Percentiles rank a stretch among this genome's conserved stretches.
phyloP scores from a whole-genome alignment of 2,888 invertebrate genomes.

The Physocephala rufipes region DNA sequence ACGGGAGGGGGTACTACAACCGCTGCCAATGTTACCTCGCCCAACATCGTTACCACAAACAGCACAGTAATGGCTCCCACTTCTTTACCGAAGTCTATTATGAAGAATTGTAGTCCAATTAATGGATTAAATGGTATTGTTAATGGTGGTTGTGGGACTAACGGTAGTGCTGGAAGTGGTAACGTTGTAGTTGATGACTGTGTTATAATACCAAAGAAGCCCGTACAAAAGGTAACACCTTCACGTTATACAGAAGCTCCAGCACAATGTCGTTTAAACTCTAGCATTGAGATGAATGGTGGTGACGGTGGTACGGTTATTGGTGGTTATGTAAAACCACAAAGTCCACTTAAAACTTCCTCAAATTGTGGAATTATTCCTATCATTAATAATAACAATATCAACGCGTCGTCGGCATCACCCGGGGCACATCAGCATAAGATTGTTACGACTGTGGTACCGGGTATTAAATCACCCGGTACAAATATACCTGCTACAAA shows the following conservation, averaged over 20 bases:
- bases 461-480: conserved; percentile 54
- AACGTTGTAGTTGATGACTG: conserved; percentile 51
- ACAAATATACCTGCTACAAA: neutral
- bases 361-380: conserved; percentile 47
- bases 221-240: conserved; percentile 82
- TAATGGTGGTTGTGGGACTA: conserved; percentile 43
- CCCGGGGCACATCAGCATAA: neutral
- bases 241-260: conserved; percentile 71
- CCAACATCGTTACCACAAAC: neutral
- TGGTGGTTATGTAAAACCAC: conserved; percentile 67
- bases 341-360: conserved; percentile 62
- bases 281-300: conserved; percentile 44
- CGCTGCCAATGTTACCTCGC: neutral
- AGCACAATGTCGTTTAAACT: conserved; percentile 48
- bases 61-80: no score
- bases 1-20: no score
- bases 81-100: conserved; percentile 59
- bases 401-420: conserved; percentile 29
- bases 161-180: conserved; percentile 38
- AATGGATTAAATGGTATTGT: conserved; percentile 37
- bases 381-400: conserved; percentile 54
- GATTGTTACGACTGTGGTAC: conserved; percentile 4
- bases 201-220: conserved; percentile 68
- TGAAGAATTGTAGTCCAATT: conserved; percentile 51
- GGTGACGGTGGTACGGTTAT: conserved; percentile 65